A percentile compares a stretch with the other conserved stretches of the same genome.
Conservation (phyloP, 2,888 invertebrate genomes). For the Iphiclides podalirius region DNA sequence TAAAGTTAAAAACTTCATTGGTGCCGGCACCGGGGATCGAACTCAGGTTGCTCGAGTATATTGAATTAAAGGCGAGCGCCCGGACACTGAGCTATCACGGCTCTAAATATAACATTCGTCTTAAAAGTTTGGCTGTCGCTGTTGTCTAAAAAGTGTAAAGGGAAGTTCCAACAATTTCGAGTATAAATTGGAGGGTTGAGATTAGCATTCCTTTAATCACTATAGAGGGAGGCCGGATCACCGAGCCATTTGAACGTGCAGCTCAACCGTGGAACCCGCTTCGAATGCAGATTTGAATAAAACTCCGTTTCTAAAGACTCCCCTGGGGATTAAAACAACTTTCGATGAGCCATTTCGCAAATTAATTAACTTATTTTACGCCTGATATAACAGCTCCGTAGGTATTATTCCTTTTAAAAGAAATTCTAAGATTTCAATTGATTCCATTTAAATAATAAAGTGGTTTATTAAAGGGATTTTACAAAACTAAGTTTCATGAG, state of each 20-base stretch:
- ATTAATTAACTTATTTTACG: constrained; percentile 59
- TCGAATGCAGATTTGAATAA: constrained; percentile 63
- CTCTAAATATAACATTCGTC: too few relatives aligned
- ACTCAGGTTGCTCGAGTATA: too few relatives aligned
- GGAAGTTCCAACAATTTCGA: neutral
- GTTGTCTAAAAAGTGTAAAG: too few relatives aligned
- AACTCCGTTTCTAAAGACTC: constrained; percentile 60
- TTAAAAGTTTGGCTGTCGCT: too few relatives aligned
- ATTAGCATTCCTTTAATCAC: constrained; percentile 65
- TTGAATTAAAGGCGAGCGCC: too few relatives aligned
- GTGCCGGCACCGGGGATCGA: too few relatives aligned
- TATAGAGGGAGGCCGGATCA: constrained; percentile 51
- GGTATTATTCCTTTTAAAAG: constrained; percentile 14
- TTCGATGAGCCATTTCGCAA: constrained; percentile 45
- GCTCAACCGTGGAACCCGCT: constrained; percentile 45
- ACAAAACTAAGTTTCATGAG: too few relatives aligned
- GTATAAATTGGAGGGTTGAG: constrained; percentile 47
- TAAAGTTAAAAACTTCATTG: too few relatives aligned
- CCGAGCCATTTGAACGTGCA: constrained; percentile 56
- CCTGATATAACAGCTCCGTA: constrained; percentile 34
- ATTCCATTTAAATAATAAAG: neutral
- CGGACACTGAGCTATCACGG: too few relatives aligned
- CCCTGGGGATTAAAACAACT: constrained; percentile 51
- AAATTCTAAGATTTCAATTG: constrained; percentile 5
- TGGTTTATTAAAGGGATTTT: too few relatives aligned